Conservation (phyloP, 2,113 vertebrate genomes). For the Daboia siamensis region DNA sequence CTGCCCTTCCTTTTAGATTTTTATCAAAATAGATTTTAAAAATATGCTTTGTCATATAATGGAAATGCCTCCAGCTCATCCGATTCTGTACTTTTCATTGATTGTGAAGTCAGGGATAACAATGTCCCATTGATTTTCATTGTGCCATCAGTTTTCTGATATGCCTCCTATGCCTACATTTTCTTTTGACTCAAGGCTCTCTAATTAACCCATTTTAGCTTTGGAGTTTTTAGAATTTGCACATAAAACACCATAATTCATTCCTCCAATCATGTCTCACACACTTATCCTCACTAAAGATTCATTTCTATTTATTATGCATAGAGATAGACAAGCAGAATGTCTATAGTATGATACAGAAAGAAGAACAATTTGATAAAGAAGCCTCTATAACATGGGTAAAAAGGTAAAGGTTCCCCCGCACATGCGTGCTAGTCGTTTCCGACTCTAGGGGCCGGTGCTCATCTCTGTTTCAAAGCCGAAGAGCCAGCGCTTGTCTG, state of each 20-base stretch:
- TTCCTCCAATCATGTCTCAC: background rate
- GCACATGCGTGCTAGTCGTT: too few species aligned
- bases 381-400: background rate
- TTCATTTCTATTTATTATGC: background rate
- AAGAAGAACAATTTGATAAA: background rate
- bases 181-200: background rate
- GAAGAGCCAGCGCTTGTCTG: too few species aligned
- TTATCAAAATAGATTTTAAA: background rate
- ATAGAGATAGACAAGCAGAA: background rate
- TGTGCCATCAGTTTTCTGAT: constrained; percentile 5
- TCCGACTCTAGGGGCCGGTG: too few species aligned
- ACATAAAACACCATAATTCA: background rate
- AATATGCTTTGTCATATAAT: background rate
- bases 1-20: background rate
- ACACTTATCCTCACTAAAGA: background rate
- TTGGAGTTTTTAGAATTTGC: background rate
- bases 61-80: background rate
- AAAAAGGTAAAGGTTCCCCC: too few species aligned
- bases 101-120: constrained; percentile 6
- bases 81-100: constrained; percentile 1
- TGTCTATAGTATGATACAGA: background rate
- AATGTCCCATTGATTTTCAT: background rate
- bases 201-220: background rate
- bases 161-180: background rate
- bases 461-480: too few species aligned